phyloP scores from a whole-genome alignment of 2,113 vertebrate genomes.

The Erythrocercus mccallii region DNA sequence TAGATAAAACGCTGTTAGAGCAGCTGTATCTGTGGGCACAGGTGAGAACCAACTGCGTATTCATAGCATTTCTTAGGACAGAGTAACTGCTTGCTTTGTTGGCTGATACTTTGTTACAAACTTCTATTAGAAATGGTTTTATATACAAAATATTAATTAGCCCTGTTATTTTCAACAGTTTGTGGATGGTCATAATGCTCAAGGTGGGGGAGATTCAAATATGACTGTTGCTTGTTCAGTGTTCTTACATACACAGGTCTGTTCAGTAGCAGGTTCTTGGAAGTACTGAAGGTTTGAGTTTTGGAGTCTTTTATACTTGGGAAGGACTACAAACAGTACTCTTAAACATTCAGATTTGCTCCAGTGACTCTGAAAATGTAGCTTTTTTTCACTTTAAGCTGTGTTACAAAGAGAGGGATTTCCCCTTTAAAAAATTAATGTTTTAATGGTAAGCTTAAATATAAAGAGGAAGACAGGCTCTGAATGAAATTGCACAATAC shows the following conservation, averaged over 20 bases:
- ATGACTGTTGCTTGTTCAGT: background rate
- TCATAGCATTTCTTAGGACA: background rate
- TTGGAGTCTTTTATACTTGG: background rate
- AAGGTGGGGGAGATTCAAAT: background rate
- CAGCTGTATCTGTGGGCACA: conserved; percentile 95
- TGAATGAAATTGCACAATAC: background rate
- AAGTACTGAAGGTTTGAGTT: background rate
- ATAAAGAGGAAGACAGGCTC: background rate
- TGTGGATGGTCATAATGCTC: background rate
- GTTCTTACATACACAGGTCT: accelerated
- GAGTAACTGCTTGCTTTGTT: background rate
- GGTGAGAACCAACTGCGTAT: conserved; percentile 70
- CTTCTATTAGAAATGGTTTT: background rate
- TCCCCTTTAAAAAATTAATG: background rate
- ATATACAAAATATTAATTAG: background rate
- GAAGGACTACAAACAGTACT: background rate
- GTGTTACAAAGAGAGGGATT: background rate
- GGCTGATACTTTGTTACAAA: background rate
- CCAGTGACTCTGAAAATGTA: background rate
- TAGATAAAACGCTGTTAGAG: conserved; percentile 92
- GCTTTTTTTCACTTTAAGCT: background rate
- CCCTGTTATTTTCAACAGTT: background rate
- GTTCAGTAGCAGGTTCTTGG: background rate
- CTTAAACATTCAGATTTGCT: background rate
- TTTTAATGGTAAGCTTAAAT: background rate